These are phyloP conservation scores for Tachina lurida DNA, from an alignment of 2,888 invertebrate genomes.

Conservation along the genomic window DNA sequence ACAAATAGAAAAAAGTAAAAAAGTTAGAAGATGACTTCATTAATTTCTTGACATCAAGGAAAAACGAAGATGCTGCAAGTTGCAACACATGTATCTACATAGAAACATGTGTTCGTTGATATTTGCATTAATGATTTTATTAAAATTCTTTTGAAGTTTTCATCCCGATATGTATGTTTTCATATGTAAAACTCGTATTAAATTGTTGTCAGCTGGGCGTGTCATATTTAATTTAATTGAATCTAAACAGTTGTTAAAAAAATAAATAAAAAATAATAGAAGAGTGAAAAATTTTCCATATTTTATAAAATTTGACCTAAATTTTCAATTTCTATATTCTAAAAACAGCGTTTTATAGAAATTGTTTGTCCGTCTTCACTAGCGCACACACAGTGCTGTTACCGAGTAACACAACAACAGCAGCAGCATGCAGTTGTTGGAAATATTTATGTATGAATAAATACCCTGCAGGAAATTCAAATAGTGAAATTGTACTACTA, in stretches of 20 bases:
- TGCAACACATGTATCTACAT: slow-evolving; percentile 13
- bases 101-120: neutral
- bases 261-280: slow-evolving; percentile 4
- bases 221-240: slow-evolving; percentile 16
- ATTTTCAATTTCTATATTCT: slow-evolving; percentile 70
- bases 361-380: slow-evolving; percentile 7
- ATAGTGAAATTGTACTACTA: too few species aligned
- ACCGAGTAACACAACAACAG: slow-evolving; percentile 8
- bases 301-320: slow-evolving; percentile 59
- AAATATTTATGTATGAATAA: neutral
- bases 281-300: slow-evolving; percentile 20
- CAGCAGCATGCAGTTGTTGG: slow-evolving; percentile 33
- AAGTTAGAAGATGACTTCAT: slow-evolving; percentile 38
- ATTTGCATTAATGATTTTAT: too few species aligned
- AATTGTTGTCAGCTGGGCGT: slow-evolving; percentile 10
- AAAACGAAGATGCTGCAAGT: slow-evolving; percentile 4
- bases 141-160: slow-evolving; percentile 13
- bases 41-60: slow-evolving; percentile 26
- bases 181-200: neutral
- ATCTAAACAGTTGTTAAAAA: slow-evolving; percentile 1
- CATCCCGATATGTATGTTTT: slow-evolving; percentile 7
- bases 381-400: neutral
- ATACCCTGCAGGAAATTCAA: too few species aligned
- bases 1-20: neutral
- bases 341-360: slow-evolving; percentile 30